Percentiles rank a stretch among this genome's conserved stretches.
Conservation (phyloP, 1,140 invertebrate genomes). For the Neodiprion virginianus region DNA sequence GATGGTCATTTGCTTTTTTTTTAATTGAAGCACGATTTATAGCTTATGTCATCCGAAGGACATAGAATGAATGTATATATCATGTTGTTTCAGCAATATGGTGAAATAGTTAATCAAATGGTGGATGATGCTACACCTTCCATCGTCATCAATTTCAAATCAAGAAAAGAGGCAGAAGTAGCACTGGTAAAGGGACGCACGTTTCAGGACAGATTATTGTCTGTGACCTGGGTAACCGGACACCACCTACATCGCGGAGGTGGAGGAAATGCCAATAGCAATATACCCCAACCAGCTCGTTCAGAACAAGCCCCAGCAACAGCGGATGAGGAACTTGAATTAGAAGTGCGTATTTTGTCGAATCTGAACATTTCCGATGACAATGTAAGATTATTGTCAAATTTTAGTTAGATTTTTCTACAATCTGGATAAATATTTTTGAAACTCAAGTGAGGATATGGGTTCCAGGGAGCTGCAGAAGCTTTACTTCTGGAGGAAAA, state of each 20-base stretch:
- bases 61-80: constrained; percentile 9
- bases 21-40: background rate
- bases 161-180: constrained; percentile 76
- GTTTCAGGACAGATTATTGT: constrained; percentile 67
- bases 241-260: constrained; percentile 58
- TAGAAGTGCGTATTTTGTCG: constrained; percentile 43
- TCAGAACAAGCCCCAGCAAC: constrained; percentile 49
- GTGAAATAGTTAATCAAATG: constrained; percentile 74
- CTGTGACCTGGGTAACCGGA: constrained; percentile 58
- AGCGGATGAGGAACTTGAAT: constrained; percentile 56
- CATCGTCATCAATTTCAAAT: constrained; percentile 74
- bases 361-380: background rate
- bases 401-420: no score
- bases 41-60: constrained; percentile 11
- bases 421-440: constrained; percentile 7
- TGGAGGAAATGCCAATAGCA: constrained; percentile 38
- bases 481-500: constrained; percentile 58
- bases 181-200: constrained; percentile 71
- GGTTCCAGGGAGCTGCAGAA: constrained; percentile 45
- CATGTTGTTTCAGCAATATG: constrained; percentile 68
- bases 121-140: constrained; percentile 71
- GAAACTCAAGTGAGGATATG: constrained; percentile 17
- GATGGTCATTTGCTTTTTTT: constrained; percentile 15
- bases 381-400: no score
- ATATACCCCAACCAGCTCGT: constrained; percentile 39